Percentiles rank a stretch among this genome's conserved stretches.
These are phyloP conservation scores for Patiria pectinifera DNA, from an alignment of 53 echinoderm and acorn worm species.

Conservation along the genomic window DNA sequence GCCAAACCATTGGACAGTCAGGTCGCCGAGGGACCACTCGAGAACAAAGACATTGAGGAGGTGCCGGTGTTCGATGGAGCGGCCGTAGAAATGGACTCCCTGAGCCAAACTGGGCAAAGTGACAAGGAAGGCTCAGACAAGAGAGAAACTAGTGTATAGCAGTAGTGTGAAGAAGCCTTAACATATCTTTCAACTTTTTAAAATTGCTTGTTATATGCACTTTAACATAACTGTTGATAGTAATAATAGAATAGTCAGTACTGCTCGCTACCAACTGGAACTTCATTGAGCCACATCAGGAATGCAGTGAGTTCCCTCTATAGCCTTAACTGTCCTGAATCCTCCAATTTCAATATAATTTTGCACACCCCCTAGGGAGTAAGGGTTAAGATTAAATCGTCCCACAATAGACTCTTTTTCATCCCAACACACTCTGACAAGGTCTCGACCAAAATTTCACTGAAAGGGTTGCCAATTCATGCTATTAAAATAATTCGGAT, in stretches of 20 bases:
- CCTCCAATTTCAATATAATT: too few species aligned
- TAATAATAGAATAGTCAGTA: background rate
- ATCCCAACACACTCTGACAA: too few species aligned
- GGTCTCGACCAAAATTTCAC: too few species aligned
- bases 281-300: too few species aligned
- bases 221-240: background rate
- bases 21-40: background rate
- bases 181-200: background rate
- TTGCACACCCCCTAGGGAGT: too few species aligned
- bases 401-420: too few species aligned
- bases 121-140: constrained; percentile 68
- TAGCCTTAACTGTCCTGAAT: too few species aligned
- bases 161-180: background rate
- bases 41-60: background rate
- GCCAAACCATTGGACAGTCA: background rate
- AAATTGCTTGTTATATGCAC: background rate
- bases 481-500: too few species aligned
- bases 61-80: constrained; percentile 19
- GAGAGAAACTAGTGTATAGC: constrained; percentile 77
- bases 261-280: background rate
- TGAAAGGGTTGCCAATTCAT: too few species aligned
- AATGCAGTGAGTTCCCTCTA: too few species aligned
- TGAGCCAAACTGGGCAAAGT: constrained; percentile 42
- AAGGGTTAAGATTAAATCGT: too few species aligned
- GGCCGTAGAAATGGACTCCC: constrained; percentile 43